Percentiles rank a stretch among this genome's conserved stretches.
These are phyloP conservation scores for Xestia rhomboidea DNA, from an alignment of 2,888 invertebrate genomes.

Conservation along the genomic window DNA sequence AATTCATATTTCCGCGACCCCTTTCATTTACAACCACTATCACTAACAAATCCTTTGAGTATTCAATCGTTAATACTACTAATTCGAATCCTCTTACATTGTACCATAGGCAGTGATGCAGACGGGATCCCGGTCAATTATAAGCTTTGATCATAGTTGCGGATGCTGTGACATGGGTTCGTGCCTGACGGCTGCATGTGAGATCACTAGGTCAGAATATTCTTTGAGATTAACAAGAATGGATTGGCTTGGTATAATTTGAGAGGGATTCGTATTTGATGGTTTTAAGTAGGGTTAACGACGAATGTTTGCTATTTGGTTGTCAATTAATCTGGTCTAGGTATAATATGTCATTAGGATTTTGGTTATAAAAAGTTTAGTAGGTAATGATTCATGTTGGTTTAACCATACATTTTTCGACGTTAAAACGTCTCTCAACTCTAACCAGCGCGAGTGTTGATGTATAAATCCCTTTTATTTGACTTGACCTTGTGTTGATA, in stretches of 20 bases:
- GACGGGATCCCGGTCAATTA: slow-evolving; percentile 72
- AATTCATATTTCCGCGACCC: slow-evolving; percentile 30
- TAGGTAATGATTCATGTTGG: neutral
- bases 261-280: neutral
- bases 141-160: slow-evolving; percentile 73
- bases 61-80: slow-evolving; percentile 67
- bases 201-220: slow-evolving; percentile 58
- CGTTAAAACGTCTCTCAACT: neutral
- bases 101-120: slow-evolving; percentile 66
- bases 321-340: neutral
- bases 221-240: slow-evolving; percentile 54
- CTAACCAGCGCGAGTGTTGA: no score
- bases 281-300: neutral
- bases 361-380: neutral
- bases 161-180: slow-evolving; percentile 71
- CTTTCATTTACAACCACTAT: slow-evolving; percentile 46
- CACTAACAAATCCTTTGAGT: slow-evolving; percentile 64
- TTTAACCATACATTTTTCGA: neutral
- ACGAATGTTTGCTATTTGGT: neutral
- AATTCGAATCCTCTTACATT: slow-evolving; percentile 63
- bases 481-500: neutral
- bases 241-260: slow-evolving; percentile 36
- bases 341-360: neutral
- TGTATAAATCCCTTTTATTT: no score
- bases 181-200: slow-evolving; percentile 52